Evolutionary conservation across 2,113 vertebrate genomes (phyloP), one percentile per base, ranked within the genome.

Genomic region (Tragulus kanchil): DNA sequence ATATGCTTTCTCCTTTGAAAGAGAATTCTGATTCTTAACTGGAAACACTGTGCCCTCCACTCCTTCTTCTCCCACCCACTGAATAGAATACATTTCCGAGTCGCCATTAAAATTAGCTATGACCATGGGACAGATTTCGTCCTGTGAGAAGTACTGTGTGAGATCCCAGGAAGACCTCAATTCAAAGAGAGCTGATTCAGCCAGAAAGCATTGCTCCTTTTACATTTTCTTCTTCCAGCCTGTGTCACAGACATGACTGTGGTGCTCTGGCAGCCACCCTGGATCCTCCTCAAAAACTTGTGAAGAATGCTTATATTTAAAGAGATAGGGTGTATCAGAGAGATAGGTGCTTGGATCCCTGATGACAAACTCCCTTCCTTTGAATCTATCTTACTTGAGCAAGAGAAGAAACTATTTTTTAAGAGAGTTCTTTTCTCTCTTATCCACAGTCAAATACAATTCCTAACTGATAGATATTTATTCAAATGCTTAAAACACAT

Each of bases 401-500:
- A 17, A 64, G 8, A 81, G 36, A 54, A 92, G 23, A 88, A 69
- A 67, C 12, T 28, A 54, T 26, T 67, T 75, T 83, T 85, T 86
- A 89, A 89, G 84, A 21, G 58, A 58, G 16, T 78, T 85, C 89
- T 75, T 93, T 62, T 59, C 52, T 84, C 48, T 92, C 23, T 67
- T 61, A 61, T 28, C 67, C 26, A 93, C 0, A 93, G 61, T 14
- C 52, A 77, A 89, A 81, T 11, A 36, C 21, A 59, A 86, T 71
- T 86, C 26, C 56, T 73, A 79, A 88, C 10, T 58, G 17, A 84
- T 82, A 62, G 2, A 59, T 65, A 92, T 56, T 92, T 78, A 90
- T 81, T 73, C 45, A 93, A 93, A 88, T 26, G 45, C 36, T 81
- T 85, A 84, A 84, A 93, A 86, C 54, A 54, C n/a, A 67, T 16